These are phyloP conservation scores for Alcis repandata DNA, from an alignment of 2,888 invertebrate genomes.

Conservation along the genomic window DNA sequence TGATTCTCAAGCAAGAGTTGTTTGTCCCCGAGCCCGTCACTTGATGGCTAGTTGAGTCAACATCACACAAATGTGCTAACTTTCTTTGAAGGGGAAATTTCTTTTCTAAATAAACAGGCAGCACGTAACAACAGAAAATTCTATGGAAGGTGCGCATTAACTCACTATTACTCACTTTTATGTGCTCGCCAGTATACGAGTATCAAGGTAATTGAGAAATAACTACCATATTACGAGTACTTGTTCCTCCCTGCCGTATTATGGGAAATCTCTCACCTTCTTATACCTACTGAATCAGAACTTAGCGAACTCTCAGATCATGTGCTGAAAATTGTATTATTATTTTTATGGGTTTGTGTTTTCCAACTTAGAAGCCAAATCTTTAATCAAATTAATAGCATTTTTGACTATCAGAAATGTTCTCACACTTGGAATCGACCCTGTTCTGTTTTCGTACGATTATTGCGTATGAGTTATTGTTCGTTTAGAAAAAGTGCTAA, in stretches of 20 bases:
- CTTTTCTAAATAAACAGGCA: constrained; percentile 29
- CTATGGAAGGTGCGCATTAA: constrained; percentile 50
- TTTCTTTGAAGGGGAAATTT: constrained; percentile 54
- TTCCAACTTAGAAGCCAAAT: constrained; percentile 26
- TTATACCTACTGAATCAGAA: no score
- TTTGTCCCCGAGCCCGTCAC: background rate
- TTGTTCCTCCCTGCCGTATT: background rate
- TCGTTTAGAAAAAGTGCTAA: constrained; percentile 56
- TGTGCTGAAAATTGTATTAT: no score
- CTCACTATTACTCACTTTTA: constrained; percentile 26
- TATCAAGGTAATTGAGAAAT: background rate
- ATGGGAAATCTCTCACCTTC: background rate
- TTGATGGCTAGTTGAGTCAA: constrained; percentile 28
- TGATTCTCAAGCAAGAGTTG: background rate
- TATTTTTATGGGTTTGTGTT: background rate
- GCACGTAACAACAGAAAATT: constrained; percentile 35
- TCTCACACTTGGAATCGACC: constrained; percentile 77
- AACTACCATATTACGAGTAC: background rate
- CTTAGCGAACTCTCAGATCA: no score
- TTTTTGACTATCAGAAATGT: constrained; percentile 52
- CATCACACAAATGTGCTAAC: constrained; percentile 53
- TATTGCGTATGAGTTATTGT: constrained; percentile 54
- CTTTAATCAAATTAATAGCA: constrained; percentile 49
- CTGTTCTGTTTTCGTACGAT: constrained; percentile 61
- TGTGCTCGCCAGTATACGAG: background rate